Percentiles rank a stretch among this genome's conserved stretches.
phyloP scores from a whole-genome alignment of 2,888 invertebrate genomes.

The Lochmaea capreae region DNA sequence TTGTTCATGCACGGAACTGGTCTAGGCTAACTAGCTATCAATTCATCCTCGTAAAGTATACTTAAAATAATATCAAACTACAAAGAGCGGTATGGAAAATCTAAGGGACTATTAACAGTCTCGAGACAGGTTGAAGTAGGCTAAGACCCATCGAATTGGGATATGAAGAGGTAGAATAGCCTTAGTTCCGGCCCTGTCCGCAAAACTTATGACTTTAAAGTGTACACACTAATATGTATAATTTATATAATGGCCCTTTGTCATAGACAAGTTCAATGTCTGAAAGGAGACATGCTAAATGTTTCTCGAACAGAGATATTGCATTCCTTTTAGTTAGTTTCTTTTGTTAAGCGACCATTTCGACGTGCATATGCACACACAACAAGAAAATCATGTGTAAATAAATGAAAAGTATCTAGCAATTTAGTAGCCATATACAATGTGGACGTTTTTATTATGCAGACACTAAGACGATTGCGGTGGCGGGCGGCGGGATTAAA shows the following conservation, averaged over 20 bases:
- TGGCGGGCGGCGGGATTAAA: slow-evolving; percentile 19
- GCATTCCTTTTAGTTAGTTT: slow-evolving; percentile 49
- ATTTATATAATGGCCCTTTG: slow-evolving; percentile 58
- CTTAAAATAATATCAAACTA: too few relatives aligned
- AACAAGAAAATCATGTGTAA: slow-evolving; percentile 43
- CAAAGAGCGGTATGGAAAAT: too few relatives aligned
- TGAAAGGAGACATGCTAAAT: slow-evolving; percentile 57
- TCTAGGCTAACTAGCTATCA: too few relatives aligned
- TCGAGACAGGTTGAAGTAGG: too few relatives aligned
- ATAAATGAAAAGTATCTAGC: slow-evolving; percentile 38
- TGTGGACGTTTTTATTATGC: slow-evolving; percentile 33
- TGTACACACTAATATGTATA: slow-evolving; percentile 51
- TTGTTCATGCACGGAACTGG: too few relatives aligned
- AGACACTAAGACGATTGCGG: slow-evolving; percentile 24
- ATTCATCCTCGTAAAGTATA: too few relatives aligned
- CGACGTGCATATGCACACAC: slow-evolving; percentile 42
- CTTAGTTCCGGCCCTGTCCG: neutral
- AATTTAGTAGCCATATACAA: slow-evolving; percentile 37
- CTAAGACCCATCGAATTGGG: too few relatives aligned
- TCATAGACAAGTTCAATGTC: slow-evolving; percentile 55
- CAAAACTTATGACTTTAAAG: slow-evolving; percentile 35
- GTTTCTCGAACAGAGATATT: slow-evolving; percentile 50
- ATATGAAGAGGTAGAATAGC: too few relatives aligned
- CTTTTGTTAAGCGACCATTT: slow-evolving; percentile 47
- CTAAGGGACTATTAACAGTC: too few relatives aligned